phyloP scores from a whole-genome alignment of 2,888 invertebrate species.

The Synanthedon myopaeformis region DNA sequence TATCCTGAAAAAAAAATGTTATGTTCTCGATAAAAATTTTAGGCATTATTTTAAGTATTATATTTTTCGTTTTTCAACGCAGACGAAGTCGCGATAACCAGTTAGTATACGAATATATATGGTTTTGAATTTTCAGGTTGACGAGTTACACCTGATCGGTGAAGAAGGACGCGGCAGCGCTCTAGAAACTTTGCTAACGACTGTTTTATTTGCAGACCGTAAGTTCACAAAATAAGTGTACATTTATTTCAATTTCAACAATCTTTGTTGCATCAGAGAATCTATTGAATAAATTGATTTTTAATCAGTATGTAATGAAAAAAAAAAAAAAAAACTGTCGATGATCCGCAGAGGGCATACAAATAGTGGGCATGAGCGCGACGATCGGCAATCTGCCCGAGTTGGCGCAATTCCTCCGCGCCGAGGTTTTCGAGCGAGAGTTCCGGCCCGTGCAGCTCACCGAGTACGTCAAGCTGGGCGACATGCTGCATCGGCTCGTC shows the following conservation, averaged over 20 bases:
- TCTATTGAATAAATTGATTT: too few species aligned
- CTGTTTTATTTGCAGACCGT: slow-evolving; percentile 79
- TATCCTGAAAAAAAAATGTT: too few species aligned
- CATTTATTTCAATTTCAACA: too few species aligned
- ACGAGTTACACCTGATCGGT: slow-evolving; percentile 94
- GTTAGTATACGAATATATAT: not conserved
- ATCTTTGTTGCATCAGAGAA: too few species aligned
- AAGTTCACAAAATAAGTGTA: too few species aligned
- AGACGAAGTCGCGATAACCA: not conserved
- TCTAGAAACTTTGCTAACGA: slow-evolving; percentile 86
- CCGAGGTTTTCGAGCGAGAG: slow-evolving; percentile 83
- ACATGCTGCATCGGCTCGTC: slow-evolving; percentile 44
- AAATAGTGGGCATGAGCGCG: slow-evolving; percentile 97
- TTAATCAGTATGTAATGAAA: too few species aligned
- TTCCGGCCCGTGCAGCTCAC: slow-evolving; percentile 90
- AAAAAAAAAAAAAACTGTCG: not conserved
- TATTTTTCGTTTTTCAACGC: not conserved
- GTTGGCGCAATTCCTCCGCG: slow-evolving; percentile 82
- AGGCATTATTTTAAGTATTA: too few species aligned
- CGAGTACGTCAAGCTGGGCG: slow-evolving; percentile 84
- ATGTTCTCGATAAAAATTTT: too few species aligned
- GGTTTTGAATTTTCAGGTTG: slow-evolving; percentile 64
- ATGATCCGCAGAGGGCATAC: slow-evolving; percentile 63
- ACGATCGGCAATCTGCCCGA: slow-evolving; percentile 93
- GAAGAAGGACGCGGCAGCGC: slow-evolving; percentile 87